Evolutionary conservation across 2,113 vertebrate genomes (phyloP), one percentile per base, ranked within the genome.

Genomic region (Reinhardtius hippoglossoides): DNA sequence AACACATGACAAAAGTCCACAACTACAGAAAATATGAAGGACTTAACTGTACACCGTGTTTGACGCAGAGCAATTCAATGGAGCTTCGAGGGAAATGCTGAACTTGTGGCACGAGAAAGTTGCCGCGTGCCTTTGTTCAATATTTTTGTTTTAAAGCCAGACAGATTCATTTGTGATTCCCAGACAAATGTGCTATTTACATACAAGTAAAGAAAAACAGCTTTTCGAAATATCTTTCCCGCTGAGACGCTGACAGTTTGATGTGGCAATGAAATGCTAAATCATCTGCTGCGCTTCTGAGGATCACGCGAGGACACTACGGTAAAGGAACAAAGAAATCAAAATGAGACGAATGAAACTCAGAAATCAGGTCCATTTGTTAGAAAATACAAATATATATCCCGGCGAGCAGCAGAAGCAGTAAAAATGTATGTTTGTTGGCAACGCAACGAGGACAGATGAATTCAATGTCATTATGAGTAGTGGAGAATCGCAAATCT

Each of bases 251-350:
- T 71, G 68, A 75, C 62, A 78, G 80, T 79, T 78, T 79, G 67
- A 82, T 78, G 71, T 82, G 65, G 44, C 55, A 78, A 76, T 76
- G 26, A 87, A 78, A 80, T 80, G 58, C 65, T 40, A 71, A 85
- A 76, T 73, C 35, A n/a, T 69, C 56, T 48, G 58, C 40, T 44
- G n/a, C 62, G 65, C 61, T n/a, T 67, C 6, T 0, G 23, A 65
- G 56, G 23, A 52, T 68, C 27, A 40, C 21, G 35, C 15, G 9
- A 70, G 21, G 52, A 63, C 75, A 76, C 10, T 18, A 5, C 31
- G 6, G 31, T 31, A 75, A 65, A 78, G 58, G n/a, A 78, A 52
- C 4, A 59, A 1, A 44, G 4, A 61, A 79, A 62, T 57, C 8
- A 5, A 60, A 57, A 63, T 56, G 3, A 44, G 26, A 76, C 21